A percentile compares a stretch with the other conserved stretches of the same genome.
phyloP scores from a whole-genome alignment of 2,113 vertebrate genomes.

The Camelus bactrianus region DNA sequence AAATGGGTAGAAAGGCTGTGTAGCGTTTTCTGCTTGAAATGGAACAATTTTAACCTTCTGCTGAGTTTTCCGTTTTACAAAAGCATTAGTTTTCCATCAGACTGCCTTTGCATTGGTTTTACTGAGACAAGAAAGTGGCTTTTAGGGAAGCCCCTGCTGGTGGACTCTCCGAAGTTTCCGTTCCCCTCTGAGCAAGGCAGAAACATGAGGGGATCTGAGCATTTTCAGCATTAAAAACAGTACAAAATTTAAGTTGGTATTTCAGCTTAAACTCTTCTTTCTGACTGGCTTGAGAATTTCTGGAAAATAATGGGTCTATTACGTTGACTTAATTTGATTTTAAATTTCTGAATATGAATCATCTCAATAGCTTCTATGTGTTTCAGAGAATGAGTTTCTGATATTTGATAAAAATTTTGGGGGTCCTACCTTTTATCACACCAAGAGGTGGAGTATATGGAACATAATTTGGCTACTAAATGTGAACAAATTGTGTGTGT shows the following conservation, averaged over 20 bases:
- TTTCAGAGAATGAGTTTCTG: background rate
- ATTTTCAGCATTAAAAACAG: background rate
- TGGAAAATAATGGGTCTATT: background rate
- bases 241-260: background rate
- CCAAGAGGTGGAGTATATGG: background rate
- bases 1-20: background rate
- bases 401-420: background rate
- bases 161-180: background rate
- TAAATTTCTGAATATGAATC: background rate
- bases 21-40: constrained; percentile 46
- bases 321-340: background rate
- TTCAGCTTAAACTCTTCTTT: background rate
- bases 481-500: background rate
- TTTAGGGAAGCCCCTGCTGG: background rate
- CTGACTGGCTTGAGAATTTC: background rate
- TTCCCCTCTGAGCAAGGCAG: background rate
- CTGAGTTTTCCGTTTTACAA: constrained; percentile 61
- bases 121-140: background rate
- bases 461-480: background rate
- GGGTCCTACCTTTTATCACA: background rate
- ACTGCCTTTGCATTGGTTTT: background rate
- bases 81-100: background rate
- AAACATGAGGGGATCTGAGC: background rate
- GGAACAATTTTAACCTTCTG: constrained; percentile 38
- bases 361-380: background rate